These are phyloP conservation scores for Salvator merianae DNA, from an alignment of 2,113 vertebrate species.

Conservation along the genomic window DNA sequence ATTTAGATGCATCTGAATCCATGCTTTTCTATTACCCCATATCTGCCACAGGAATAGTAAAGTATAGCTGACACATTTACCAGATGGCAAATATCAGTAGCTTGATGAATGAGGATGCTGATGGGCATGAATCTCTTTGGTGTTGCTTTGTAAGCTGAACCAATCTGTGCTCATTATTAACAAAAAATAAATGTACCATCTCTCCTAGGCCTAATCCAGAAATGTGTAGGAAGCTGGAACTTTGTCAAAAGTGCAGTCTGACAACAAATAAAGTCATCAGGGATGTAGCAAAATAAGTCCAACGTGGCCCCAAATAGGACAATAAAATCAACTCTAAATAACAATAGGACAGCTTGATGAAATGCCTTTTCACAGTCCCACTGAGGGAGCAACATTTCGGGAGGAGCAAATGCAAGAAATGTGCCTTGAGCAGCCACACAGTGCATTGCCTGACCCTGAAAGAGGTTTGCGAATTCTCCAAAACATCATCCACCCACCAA, in stretches of 20 bases:
- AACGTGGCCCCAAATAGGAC: background rate
- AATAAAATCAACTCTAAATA: no score
- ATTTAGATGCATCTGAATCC: no score
- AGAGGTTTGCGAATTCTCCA: background rate
- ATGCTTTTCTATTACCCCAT: no score
- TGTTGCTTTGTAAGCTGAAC: background rate
- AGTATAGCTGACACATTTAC: background rate
- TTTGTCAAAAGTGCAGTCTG: background rate
- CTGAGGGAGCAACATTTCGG: background rate
- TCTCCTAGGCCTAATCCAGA: background rate
- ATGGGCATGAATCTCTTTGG: background rate
- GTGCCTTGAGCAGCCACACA: background rate
- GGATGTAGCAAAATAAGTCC: background rate
- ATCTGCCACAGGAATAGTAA: background rate
- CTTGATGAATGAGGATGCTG: background rate
- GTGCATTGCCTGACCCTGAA: background rate
- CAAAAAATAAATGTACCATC: background rate
- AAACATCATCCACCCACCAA: background rate
- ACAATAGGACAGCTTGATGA: background rate
- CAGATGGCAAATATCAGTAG: background rate
- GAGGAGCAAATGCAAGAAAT: fast-evolving
- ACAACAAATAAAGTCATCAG: no score
- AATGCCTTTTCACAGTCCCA: background rate
- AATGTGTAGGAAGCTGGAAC: background rate
- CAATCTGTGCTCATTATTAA: background rate